Percentiles rank a stretch among this genome's conserved stretches.
Evolutionary conservation across 2,888 invertebrate genomes (phyloP).

Genomic region (Eupithecia vulgata): DNA sequence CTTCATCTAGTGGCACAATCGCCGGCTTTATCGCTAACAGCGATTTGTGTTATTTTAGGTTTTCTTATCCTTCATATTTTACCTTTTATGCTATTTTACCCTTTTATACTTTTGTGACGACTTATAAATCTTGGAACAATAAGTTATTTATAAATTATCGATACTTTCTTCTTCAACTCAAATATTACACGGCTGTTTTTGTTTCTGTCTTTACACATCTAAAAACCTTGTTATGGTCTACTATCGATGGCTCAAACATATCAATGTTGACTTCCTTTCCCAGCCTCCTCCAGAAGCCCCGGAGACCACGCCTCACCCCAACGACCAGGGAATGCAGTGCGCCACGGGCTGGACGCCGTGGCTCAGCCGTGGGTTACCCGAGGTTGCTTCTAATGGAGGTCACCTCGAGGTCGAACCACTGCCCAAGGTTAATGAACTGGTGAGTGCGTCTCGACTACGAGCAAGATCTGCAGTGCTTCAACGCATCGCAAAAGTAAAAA

Average conservation of each 20-base stretch:
- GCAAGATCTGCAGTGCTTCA: not conserved
- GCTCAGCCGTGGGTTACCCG: conserved; percentile 86
- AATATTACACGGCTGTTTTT: not conserved
- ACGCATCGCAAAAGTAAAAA: not conserved
- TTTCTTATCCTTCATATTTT: not conserved
- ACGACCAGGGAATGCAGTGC: conserved; percentile 80
- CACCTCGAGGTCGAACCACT: conserved; percentile 80
- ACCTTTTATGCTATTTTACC: too few species aligned
- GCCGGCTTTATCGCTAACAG: too few species aligned
- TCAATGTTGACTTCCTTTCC: not conserved
- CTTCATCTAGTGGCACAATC: too few species aligned
- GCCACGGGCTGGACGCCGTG: conserved; percentile 91
- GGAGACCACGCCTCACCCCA: conserved; percentile 57
- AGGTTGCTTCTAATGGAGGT: conserved; percentile 55
- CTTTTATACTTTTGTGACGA: not conserved
- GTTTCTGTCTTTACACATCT: not conserved
- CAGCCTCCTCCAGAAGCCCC: conserved; percentile 23
- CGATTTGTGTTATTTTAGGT: not conserved
- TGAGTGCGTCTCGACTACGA: conserved; percentile 53
- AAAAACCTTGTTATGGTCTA: not conserved
- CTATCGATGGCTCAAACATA: not conserved
- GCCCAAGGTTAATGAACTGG: conserved; percentile 82
- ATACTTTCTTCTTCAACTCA: not conserved
- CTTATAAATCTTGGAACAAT: not conserved
- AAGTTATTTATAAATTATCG: not conserved